Percentiles rank a stretch among this genome's conserved stretches.
phyloP scores from a whole-genome alignment of 2,888 invertebrate species.

The Phaonia tiefii region DNA sequence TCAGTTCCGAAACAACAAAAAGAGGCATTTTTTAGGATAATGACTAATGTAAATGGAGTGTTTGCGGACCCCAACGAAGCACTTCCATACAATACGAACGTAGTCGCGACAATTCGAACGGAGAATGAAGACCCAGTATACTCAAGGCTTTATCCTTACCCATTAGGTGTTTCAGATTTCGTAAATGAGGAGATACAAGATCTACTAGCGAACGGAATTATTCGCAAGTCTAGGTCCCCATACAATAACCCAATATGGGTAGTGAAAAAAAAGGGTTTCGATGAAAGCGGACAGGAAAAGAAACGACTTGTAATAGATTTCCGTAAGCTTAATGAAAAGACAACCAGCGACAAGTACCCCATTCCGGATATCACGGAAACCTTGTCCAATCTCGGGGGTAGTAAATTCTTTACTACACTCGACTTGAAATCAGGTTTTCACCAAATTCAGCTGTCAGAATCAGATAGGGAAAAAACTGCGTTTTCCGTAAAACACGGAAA shows the following conservation, averaged over 20 bases:
- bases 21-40: constrained; percentile 12
- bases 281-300: not conserved
- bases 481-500: constrained; percentile 51
- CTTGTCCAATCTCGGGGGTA: constrained; percentile 35
- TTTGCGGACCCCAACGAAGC: constrained; percentile 27
- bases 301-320: constrained; percentile 52
- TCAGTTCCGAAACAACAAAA: constrained; percentile 25
- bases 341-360: not conserved
- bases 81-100: constrained; percentile 37
- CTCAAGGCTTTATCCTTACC: not conserved
- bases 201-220: constrained; percentile 28
- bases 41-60: constrained; percentile 2
- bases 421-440: not conserved
- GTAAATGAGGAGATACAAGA: not conserved
- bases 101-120: constrained; percentile 3
- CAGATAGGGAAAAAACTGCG: constrained; percentile 3
- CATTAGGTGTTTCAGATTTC: constrained; percentile 30
- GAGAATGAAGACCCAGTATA: constrained; percentile 4
- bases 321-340: constrained; percentile 22
- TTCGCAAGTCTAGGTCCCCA: constrained; percentile 6
- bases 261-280: constrained; percentile 27
- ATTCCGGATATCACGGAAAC: constrained; percentile 26
- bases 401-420: not conserved
- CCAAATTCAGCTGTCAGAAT: not conserved
- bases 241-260: constrained; percentile 17